Conservation (phyloP, 2,113 vertebrate genomes). For the Zapornia atra region DNA sequence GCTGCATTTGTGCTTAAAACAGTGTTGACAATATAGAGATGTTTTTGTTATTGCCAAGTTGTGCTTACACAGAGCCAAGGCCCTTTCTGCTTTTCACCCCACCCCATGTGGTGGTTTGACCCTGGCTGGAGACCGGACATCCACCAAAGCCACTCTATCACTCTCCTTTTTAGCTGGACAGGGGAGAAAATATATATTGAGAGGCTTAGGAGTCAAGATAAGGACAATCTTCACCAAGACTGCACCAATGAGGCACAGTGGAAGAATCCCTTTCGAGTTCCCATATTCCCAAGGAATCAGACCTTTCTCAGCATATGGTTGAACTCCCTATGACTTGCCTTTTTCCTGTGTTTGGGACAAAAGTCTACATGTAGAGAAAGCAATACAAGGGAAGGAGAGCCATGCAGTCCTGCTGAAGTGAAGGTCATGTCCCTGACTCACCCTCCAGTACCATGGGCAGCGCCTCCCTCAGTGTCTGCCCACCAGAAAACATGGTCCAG, state of each 20-base stretch:
- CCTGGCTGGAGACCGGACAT: too few species aligned
- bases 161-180: too few species aligned
- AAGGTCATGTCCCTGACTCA: accelerated
- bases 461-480: accelerated
- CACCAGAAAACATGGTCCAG: too few species aligned
- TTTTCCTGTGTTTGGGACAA: neutral
- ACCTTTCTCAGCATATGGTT: neutral
- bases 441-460: neutral
- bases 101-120: too few species aligned
- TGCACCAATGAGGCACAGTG: neutral
- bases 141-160: too few species aligned
- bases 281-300: neutral
- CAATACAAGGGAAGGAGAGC: neutral
- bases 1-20: too few species aligned
- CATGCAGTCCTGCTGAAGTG: neutral
- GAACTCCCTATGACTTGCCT: neutral
- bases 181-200: too few species aligned
- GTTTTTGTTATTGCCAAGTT: too few species aligned
- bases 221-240: neutral
- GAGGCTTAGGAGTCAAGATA: too few species aligned
- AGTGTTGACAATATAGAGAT: too few species aligned
- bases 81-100: too few species aligned
- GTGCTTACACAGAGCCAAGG: too few species aligned
- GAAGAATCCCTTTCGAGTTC: neutral
- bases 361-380: neutral